Conservation (phyloP, 1,140 invertebrate genomes). For the Cecropterus lyciades region DNA sequence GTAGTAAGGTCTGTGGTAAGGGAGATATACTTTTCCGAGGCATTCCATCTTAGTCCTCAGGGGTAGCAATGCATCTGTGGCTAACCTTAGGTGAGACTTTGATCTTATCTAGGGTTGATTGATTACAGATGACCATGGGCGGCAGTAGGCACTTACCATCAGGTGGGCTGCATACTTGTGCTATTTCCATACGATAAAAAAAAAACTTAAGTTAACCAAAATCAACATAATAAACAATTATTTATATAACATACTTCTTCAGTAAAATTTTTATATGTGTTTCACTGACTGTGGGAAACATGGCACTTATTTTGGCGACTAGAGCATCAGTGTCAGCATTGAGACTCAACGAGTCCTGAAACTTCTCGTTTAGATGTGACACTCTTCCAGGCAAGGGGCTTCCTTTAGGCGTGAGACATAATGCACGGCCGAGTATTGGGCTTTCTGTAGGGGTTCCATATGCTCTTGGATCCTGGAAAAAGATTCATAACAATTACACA, state of each 20-base stretch:
- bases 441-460: constrained; percentile 77
- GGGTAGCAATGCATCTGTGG: no score
- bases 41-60: no score
- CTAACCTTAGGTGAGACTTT: no score
- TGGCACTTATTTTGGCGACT: constrained; percentile 93
- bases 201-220: no score
- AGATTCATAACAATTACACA: constrained; percentile 14
- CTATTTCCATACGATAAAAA: no score
- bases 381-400: constrained; percentile 75
- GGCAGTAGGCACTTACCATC: no score
- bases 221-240: no score
- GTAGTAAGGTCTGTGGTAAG: no score
- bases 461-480: constrained; percentile 55
- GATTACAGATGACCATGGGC: no score
- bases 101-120: no score
- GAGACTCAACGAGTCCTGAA: constrained; percentile 88
- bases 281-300: constrained; percentile 96
- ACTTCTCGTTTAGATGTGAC: constrained; percentile 84
- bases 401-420: constrained; percentile 82
- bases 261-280: constrained; percentile 93
- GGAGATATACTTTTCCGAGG: no score
- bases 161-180: no score
- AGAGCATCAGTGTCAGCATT: constrained; percentile 88
- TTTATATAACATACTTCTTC: constrained; percentile 96
- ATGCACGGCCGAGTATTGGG: constrained; percentile 80